Evolutionary conservation across 2,113 vertebrate species (phyloP).

Genomic region (Rutilus rutilus): DNA sequence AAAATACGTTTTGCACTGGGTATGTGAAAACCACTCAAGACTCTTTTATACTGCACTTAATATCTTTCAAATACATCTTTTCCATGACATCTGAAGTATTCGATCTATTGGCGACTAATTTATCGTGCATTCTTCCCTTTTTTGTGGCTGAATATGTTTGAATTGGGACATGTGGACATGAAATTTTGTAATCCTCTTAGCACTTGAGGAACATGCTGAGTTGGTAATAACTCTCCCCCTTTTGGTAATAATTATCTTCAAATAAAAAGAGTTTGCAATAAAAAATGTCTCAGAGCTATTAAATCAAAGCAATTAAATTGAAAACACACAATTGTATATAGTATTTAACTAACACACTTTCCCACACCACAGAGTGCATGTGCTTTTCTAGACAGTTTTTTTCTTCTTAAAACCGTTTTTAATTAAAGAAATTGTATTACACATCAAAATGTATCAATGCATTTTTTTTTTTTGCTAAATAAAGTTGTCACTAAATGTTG

Average conservation of each 20-base stretch:
- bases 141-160: constrained; percentile 41
- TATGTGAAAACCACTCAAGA: constrained; percentile 65
- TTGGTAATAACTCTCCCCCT: constrained; percentile 69
- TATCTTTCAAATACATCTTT: constrained; percentile 31
- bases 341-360: constrained; percentile 59
- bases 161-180: constrained; percentile 44
- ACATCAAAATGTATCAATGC: constrained; percentile 57
- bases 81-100: constrained; percentile 45
- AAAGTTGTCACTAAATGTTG: constrained; percentile 61
- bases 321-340: constrained; percentile 67
- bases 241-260: constrained; percentile 78
- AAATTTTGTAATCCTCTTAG: constrained; percentile 51
- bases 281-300: constrained; percentile 66
- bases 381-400: constrained; percentile 44
- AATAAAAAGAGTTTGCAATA: constrained; percentile 67
- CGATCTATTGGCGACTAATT: constrained; percentile 49
- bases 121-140: constrained; percentile 42
- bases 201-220: constrained; percentile 56
- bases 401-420: constrained; percentile 48
- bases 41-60: constrained; percentile 53
- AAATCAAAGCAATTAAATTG: constrained; percentile 56
- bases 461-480: constrained; percentile 68
- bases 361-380: constrained; percentile 62
- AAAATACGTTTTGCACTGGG: constrained; percentile 66
- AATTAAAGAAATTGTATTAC: constrained; percentile 59